These are phyloP conservation scores for Synergus gifuensis DNA, from an alignment of 2,888 invertebrate genomes.

Conservation along the genomic window DNA sequence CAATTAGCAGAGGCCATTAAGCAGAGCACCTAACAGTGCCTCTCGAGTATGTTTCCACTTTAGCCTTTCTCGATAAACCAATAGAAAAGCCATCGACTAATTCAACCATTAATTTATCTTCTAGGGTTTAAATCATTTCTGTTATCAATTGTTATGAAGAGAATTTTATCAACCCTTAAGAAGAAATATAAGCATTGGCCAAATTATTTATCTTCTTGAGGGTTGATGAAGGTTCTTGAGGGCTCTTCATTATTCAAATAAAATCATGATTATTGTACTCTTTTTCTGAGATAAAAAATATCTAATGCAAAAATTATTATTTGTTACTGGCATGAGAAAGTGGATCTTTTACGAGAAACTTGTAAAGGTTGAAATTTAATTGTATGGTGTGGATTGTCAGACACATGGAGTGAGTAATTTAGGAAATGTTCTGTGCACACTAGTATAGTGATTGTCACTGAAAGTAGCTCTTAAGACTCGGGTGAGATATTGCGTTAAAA, in stretches of 20 bases:
- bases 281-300: no score
- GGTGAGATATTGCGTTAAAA: conserved; percentile 44
- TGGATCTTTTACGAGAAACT: no score
- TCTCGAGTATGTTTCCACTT: conserved; percentile 32
- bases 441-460: conserved; percentile 8
- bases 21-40: conserved; percentile 46
- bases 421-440: conserved; percentile 32
- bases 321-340: no score
- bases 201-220: no score
- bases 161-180: no score
- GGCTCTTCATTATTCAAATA: no score
- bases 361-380: neutral
- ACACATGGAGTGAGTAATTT: conserved; percentile 19
- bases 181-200: no score
- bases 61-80: neutral
- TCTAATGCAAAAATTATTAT: no score
- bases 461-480: conserved; percentile 31
- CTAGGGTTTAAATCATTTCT: neutral
- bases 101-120: neutral
- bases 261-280: no score
- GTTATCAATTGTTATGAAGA: neutral
- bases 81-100: neutral
- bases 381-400: neutral
- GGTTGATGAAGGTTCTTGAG: no score
- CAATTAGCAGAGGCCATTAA: conserved; percentile 70